Evolutionary conservation across 1,140 invertebrate genomes (phyloP), one percentile per base, ranked within the genome.

Genomic region (Cydia splendana): DNA sequence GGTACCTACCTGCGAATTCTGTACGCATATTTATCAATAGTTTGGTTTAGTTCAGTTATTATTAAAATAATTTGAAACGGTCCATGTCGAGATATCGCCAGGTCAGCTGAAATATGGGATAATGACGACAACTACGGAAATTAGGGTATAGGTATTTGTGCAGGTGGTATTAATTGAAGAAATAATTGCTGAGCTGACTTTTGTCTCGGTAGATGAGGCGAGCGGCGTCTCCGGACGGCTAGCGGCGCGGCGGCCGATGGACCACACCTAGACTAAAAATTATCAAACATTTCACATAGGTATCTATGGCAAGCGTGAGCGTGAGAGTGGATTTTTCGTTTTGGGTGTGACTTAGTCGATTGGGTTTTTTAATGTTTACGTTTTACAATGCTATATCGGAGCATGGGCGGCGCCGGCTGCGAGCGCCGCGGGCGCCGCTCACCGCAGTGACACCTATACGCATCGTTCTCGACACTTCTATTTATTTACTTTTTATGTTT

Each of bases 271-370:
- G 85, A 90, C 88, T 93, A 91, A 77, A 71, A 85, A 91, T 91
- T 88, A 88, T 88, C 89, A 88, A 90, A 91, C 88, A 88, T 93
- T 91, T 91, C 90, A 93, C 90, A 91, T 92, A 92, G 91, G 91
- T 93, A 93, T 93, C 90, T 93, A 93, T 93, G 90, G 90, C 90
- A 91, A 93, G 91, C 87, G 91, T 93, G 90, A 90, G 91, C 88
- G 91, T 93, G 91, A 91, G 91, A 93, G 91, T 93, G 91, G 87
- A 92, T 93, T 93, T 93, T 93, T 93, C 89, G 89, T 91, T 93
- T 93, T 93, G 89, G 90, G 90, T 92, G 89, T 92, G 90, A 92
- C 91, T 92, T 93, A 93, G 91, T 91, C 91, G 89, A 93, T 93
- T 93, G 91, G 90, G 90, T 92, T 93, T 92, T 85, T 93, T 92